Base-by-base conservation (phyloP, 2,888 invertebrate species). In the Eupithecia centaureata region DNA sequence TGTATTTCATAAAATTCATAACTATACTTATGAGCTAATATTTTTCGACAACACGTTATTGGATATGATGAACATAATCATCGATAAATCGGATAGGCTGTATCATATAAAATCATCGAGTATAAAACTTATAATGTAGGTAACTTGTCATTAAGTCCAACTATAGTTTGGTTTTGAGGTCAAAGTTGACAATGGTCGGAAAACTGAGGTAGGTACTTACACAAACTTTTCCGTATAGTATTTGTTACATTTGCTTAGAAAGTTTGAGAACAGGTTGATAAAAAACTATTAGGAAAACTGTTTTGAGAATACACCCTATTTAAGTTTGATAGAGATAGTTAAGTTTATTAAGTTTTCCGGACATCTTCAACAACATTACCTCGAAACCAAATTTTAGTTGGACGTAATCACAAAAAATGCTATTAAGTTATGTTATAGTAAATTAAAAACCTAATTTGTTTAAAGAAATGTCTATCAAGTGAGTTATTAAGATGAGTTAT, bases 1-100 rank as follows among this genome's bases (percentile, higher is more conserved):
- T 92, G 88, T 92, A 91, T 93, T 93, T 92, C 86, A 92, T 92
- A 91, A 91, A 89, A 88, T 78, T 90, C 87, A 91, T 91, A 86
- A 92, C 90, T 88, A 91, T 91, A 92, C 87, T 92, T 92, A 91
- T 84, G 86, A 91, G 85, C 87, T 91, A 91, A 92, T 92, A 93
- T 89, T 85, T 83, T 90, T 90, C 85, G 86, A 90, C 86, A 89
- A 88, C 91, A 88, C 87, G 82, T 87, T 87, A 86, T 90, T 91
- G 86, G 85, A 85, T 84, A 86, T 90, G 86, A 91, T 90, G 80
- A 82, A 82, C 75, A 80, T 82, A 82, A 75, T 73, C 63, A 71
- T 60, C 58, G 58, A 60, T 71, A 51, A 70, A 69, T 70, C 57
- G 67, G 12, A 71, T 68, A 70, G 61, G 28, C 4, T 52, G 18